These are phyloP conservation scores for Peromyscus polionotus DNA, from an alignment of 2,113 vertebrate genomes.

Conservation along the genomic window DNA sequence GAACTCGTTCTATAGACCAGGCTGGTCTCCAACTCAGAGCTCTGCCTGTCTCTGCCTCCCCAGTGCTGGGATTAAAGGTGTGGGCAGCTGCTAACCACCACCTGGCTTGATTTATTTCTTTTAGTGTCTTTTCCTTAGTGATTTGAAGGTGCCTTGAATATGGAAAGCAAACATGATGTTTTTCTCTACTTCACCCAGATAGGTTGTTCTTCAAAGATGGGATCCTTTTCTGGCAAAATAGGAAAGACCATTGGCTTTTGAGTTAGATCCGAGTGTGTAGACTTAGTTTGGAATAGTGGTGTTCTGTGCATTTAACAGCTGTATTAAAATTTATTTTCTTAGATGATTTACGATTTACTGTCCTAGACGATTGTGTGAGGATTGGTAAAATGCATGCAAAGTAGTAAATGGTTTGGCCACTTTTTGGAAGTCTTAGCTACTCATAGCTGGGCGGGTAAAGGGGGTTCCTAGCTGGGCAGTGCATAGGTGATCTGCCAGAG, in stretches of 20 bases:
- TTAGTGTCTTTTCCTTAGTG: neutral
- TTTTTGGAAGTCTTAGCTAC: neutral
- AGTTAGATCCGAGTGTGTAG: conserved; percentile 35
- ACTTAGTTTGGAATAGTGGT: neutral
- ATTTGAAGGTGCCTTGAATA: conserved; percentile 7
- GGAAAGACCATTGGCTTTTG: neutral
- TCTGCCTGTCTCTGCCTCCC: neutral
- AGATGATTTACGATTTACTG: neutral
- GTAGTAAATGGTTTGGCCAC: neutral
- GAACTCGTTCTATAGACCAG: neutral
- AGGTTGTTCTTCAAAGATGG: neutral
- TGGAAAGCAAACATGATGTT: neutral
- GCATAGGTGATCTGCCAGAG: neutral
- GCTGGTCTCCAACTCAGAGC: neutral
- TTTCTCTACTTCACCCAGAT: neutral
- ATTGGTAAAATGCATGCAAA: neutral
- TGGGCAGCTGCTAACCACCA: neutral
- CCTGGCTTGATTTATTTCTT: neutral
- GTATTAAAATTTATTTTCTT: conserved; percentile 32
- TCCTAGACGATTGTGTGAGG: neutral
- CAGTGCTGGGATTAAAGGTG: neutral
- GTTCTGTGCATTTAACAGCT: neutral
- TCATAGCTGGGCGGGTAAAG: neutral
- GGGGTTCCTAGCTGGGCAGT: conserved; percentile 5
- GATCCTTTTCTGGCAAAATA: conserved; percentile 29